Percentiles rank a stretch among this genome's conserved stretches.
These are phyloP conservation scores for Saccopteryx leptura DNA, from an alignment of 2,113 vertebrate genomes.

Conservation along the genomic window DNA sequence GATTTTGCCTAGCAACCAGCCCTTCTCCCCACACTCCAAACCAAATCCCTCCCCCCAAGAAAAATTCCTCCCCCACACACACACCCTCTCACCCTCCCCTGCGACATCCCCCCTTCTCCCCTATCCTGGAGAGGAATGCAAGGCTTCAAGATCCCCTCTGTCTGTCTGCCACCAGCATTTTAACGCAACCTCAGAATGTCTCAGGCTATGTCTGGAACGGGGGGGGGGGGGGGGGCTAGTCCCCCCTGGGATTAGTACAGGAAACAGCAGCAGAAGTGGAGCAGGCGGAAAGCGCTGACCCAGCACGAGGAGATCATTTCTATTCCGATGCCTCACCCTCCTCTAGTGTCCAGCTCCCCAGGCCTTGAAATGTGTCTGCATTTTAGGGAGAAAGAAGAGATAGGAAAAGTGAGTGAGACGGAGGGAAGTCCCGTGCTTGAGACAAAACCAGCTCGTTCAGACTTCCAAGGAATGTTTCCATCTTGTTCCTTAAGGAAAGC, in stretches of 20 bases:
- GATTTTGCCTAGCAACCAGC: constrained; percentile 60
- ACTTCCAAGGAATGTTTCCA: background rate
- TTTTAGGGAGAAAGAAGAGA: background rate
- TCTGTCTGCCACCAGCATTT: constrained; percentile 69
- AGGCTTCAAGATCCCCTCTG: background rate
- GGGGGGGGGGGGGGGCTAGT: background rate
- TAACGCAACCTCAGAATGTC: constrained; percentile 73
- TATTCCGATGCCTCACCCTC: background rate
- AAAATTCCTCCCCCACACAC: constrained; percentile 49
- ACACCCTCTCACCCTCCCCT: fast-evolving
- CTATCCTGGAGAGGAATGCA: background rate
- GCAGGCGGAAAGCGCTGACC: constrained; percentile 69
- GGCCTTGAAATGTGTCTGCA: background rate
- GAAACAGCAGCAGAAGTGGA: constrained; percentile 71
- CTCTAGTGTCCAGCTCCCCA: background rate
- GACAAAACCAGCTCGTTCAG: background rate
- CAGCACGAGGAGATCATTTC: constrained; percentile 7
- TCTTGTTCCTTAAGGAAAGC: background rate
- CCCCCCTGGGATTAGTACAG: constrained; percentile 63
- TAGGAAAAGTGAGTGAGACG: fast-evolving
- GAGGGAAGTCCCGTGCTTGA: background rate
- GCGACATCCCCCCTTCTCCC: background rate
- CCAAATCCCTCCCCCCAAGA: background rate
- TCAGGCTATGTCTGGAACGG: constrained; percentile 71
- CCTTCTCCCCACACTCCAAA: constrained; percentile 38